These are phyloP conservation scores for Xanthostigma xanthostigma DNA, from an alignment of 2,888 invertebrate species.

Conservation along the genomic window DNA sequence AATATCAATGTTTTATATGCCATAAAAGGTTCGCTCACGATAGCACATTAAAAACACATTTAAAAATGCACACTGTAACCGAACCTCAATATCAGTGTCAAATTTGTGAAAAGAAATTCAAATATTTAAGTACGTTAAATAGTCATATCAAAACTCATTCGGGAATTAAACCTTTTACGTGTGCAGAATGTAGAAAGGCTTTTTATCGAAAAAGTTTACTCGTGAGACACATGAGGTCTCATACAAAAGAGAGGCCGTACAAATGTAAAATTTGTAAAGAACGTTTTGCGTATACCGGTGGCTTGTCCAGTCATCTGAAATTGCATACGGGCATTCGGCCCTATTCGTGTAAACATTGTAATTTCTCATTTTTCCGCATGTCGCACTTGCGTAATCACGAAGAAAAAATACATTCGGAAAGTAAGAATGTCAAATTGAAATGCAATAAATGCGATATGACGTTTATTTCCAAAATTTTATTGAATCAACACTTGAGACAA, in stretches of 20 bases:
- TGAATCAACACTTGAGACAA: too few relatives aligned
- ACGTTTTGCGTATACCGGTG: constrained; percentile 4
- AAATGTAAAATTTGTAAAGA: constrained; percentile 4
- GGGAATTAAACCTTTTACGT: constrained; percentile 5
- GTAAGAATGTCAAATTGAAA: too few relatives aligned
- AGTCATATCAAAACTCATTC: constrained; percentile 4
- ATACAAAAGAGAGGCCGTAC: constrained; percentile 3
- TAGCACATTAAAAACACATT: constrained; percentile 1
- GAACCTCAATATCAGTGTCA: constrained; percentile 5
- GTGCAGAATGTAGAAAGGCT: constrained; percentile 3
- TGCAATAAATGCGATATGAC: too few relatives aligned
- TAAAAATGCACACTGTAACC: constrained; percentile 5
- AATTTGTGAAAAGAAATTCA: constrained; percentile 5
- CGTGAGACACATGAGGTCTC: constrained; percentile 2
- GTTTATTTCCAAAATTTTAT: too few relatives aligned
- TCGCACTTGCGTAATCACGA: constrained; percentile 4
- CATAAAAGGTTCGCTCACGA: constrained; percentile 2
- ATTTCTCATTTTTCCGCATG: constrained; percentile 2
- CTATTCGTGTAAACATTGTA: constrained; percentile 1
- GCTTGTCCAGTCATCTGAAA: constrained; percentile 2
- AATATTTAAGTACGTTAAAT: constrained; percentile 4
- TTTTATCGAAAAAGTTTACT: constrained; percentile 4
- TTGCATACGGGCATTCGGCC: constrained; percentile 4
- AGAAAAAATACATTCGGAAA: constrained; percentile 1
- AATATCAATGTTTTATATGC: constrained; percentile 2